These are phyloP conservation scores for Itoplectis maculator DNA, from an alignment of 2,888 invertebrate species.

Conservation along the genomic window DNA sequence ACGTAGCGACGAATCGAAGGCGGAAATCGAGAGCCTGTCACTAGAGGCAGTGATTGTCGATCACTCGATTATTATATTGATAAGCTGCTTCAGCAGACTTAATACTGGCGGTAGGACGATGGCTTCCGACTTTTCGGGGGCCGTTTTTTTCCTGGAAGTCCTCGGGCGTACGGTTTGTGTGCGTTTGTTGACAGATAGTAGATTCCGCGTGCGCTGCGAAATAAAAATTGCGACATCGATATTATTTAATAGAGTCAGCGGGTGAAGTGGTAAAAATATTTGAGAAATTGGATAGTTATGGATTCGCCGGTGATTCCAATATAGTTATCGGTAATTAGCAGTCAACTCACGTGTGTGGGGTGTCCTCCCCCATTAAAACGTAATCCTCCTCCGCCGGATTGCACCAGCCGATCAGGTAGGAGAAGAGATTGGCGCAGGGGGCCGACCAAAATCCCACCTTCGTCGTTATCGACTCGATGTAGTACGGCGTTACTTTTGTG, in stretches of 20 bases:
- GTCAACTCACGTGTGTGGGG: constrained; percentile 89
- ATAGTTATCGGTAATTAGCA: neutral
- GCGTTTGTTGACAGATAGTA: constrained; percentile 95
- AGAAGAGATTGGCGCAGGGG: constrained; percentile 92
- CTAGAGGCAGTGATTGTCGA: constrained; percentile 18
- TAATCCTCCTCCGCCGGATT: constrained; percentile 92
- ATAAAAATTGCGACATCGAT: constrained; percentile 24
- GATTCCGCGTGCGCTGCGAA: constrained; percentile 91
- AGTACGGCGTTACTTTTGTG: constrained; percentile 95
- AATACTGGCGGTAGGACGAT: constrained; percentile 84
- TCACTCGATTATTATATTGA: constrained; percentile 83
- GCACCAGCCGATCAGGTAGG: constrained; percentile 94
- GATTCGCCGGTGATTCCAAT: neutral
- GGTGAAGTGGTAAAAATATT: neutral
- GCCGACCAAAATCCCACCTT: constrained; percentile 93
- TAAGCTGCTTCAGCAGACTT: constrained; percentile 83
- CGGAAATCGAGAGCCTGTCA: constrained; percentile 10
- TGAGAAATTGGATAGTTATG: neutral
- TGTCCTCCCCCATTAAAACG: constrained; percentile 94
- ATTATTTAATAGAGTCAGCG: neutral
- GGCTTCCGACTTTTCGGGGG: constrained; percentile 82
- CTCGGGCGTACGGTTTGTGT: constrained; percentile 93
- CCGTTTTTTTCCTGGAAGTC: constrained; percentile 89
- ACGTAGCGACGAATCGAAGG: constrained; percentile 24
- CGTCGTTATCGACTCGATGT: constrained; percentile 94